Evolutionary conservation across 2,888 invertebrate species (phyloP).

Genomic region (Gandaritis pyraliata): DNA sequence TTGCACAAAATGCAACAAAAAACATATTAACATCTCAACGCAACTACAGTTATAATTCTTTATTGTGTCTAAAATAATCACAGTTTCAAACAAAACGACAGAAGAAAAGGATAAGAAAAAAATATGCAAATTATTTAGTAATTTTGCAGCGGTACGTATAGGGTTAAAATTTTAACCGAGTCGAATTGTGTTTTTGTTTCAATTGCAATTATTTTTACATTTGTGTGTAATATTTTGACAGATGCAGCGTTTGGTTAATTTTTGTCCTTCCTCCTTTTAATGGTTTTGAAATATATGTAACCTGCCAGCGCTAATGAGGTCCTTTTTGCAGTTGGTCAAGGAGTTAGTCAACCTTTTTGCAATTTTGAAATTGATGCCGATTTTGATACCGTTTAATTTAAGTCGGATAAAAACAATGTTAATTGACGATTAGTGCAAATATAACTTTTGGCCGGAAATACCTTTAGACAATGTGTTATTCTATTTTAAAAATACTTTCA

Average conservation of each 20-base stretch:
- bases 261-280: constrained; percentile 20
- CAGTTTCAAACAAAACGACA: constrained; percentile 57
- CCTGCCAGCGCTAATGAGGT: constrained; percentile 19
- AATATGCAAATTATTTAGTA: constrained; percentile 64
- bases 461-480: too few relatives aligned
- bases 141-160: constrained; percentile 44
- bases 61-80: constrained; percentile 69
- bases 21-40: constrained; percentile 75
- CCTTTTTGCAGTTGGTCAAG: constrained; percentile 32
- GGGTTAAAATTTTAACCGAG: constrained; percentile 52
- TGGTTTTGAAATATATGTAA: constrained; percentile 18
- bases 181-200: constrained; percentile 48
- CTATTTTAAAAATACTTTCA: too few relatives aligned
- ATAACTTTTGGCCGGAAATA: constrained; percentile 8
- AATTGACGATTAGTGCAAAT: constrained; percentile 10
- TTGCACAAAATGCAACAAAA: constrained; percentile 58
- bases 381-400: constrained; percentile 1
- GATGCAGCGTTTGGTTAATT: constrained; percentile 32
- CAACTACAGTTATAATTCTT: constrained; percentile 67
- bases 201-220: constrained; percentile 49
- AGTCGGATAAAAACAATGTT: constrained; percentile 6
- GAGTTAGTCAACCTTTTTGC: constrained; percentile 26
- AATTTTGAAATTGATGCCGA: constrained; percentile 23
- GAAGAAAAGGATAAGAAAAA: constrained; percentile 64
- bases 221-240: constrained; percentile 41